These are phyloP conservation scores for Poeciliopsis prolifica DNA, from an alignment of 2,113 vertebrate genomes.

Conservation along the genomic window DNA sequence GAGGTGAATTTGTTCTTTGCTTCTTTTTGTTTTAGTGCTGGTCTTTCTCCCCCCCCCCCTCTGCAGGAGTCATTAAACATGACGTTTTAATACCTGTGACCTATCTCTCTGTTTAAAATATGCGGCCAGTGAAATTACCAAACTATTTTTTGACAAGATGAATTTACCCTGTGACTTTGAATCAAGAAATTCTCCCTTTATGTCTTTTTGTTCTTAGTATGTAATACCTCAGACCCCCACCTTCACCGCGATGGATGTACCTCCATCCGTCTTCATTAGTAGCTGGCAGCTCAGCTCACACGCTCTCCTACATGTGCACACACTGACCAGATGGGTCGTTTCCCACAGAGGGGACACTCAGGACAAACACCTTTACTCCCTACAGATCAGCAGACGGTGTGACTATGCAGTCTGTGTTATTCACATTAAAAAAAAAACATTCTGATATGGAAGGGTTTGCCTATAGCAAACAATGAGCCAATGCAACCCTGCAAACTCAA, in stretches of 20 bases:
- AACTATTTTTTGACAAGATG: neutral
- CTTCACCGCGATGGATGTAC: slow-evolving; percentile 25
- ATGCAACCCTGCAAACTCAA: slow-evolving; percentile 21
- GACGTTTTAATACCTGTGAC: slow-evolving; percentile 4
- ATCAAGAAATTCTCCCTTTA: slow-evolving; percentile 15
- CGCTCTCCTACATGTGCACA: slow-evolving; percentile 32
- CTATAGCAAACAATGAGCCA: slow-evolving; percentile 28
- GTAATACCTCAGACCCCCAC: slow-evolving; percentile 33
- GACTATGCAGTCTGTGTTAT: slow-evolving; percentile 31
- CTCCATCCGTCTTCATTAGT: slow-evolving; percentile 68
- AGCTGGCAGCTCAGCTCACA: slow-evolving; percentile 45
- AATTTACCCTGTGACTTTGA: slow-evolving; percentile 38
- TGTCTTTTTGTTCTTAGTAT: slow-evolving; percentile 11
- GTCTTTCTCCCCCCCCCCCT: neutral
- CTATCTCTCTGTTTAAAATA: neutral
- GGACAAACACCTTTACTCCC: slow-evolving; percentile 66
- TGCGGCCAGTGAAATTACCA: neutral
- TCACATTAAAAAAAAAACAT: slow-evolving; percentile 34
- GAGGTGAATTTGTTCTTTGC: slow-evolving; percentile 30
- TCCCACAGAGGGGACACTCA: slow-evolving; percentile 53
- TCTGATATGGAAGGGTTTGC: slow-evolving; percentile 10
- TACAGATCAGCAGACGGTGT: slow-evolving; percentile 51
- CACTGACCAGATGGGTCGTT: slow-evolving; percentile 68
- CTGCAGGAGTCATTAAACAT: neutral
- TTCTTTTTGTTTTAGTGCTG: slow-evolving; percentile 27